phyloP scores from a whole-genome alignment of 1,140 invertebrate species.

The Metaphire vulgaris region DNA sequence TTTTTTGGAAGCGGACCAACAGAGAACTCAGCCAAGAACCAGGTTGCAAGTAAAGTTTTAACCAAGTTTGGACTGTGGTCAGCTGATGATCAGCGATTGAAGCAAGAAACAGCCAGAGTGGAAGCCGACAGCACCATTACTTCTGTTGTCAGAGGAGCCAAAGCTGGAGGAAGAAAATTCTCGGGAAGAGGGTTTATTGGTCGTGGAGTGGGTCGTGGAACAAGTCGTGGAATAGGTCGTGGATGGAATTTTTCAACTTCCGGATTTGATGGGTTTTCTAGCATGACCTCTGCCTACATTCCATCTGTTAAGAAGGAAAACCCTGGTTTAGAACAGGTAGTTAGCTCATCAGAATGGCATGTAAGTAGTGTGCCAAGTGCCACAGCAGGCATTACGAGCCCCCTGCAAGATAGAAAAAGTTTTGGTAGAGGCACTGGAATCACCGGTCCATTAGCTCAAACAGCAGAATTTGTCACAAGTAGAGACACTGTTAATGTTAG shows the following conservation, averaged over 20 bases:
- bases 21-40: neutral
- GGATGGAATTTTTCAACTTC: too few species aligned
- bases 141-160: neutral
- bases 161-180: neutral
- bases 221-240: neutral
- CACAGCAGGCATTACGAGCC: constrained; percentile 58
- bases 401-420: constrained; percentile 53
- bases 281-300: constrained; percentile 32
- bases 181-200: neutral
- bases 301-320: constrained; percentile 24
- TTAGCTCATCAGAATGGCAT: constrained; percentile 56
- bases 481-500: neutral
- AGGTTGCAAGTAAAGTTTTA: neutral
- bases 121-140: neutral
- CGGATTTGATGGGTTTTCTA: constrained; percentile 16
- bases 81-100: neutral
- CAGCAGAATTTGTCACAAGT: constrained; percentile 55
- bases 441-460: constrained; percentile 32
- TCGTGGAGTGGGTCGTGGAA: neutral
- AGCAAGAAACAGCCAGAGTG: constrained; percentile 4
- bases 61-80: constrained; percentile 3
- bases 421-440: constrained; percentile 59
- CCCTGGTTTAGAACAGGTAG: constrained; percentile 36
- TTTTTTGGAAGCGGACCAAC: neutral
- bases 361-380: too few species aligned